phyloP scores from a whole-genome alignment of 2,113 vertebrate genomes.

The Podilymbus podiceps region DNA sequence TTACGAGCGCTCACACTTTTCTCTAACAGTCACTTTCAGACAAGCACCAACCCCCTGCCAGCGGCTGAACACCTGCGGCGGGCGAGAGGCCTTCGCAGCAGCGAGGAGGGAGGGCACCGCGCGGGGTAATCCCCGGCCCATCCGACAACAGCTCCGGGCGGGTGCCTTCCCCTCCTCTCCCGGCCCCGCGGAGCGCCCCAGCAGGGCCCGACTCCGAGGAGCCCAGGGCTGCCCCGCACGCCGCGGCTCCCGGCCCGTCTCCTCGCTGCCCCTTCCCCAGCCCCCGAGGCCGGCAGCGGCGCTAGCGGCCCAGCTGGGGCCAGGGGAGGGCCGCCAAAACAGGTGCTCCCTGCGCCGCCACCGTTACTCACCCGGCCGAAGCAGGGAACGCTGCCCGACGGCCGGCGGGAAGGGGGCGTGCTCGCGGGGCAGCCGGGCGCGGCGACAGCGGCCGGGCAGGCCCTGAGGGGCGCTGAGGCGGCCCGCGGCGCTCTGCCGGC shows the following conservation, averaged over 20 bases:
- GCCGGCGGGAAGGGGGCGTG: rapidly evolving
- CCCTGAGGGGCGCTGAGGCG: too few relatives aligned
- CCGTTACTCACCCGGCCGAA: constrained; percentile 4
- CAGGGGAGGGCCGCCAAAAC: too few relatives aligned
- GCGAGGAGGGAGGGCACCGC: neutral
- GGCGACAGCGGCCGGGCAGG: neutral
- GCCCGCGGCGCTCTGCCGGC: neutral
- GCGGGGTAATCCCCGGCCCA: neutral
- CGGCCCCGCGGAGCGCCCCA: neutral
- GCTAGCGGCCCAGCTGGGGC: neutral
- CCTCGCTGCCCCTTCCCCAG: neutral
- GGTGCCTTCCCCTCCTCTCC: too few relatives aligned
- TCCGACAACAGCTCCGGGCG: neutral
- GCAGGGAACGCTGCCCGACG: neutral
- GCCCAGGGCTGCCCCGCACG: neutral
- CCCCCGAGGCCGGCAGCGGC: too few relatives aligned
- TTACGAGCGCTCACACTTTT: rapidly evolving
- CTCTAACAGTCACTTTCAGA: neutral
- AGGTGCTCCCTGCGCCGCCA: too few relatives aligned
- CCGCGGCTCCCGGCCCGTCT: neutral
- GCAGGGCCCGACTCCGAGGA: neutral
- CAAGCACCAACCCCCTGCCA: neutral
- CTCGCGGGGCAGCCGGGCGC: too few relatives aligned
- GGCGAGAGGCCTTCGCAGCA: too few relatives aligned
- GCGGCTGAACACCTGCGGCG: neutral